phyloP scores from a whole-genome alignment of 2,888 invertebrate species.

The Lagria hirta region DNA sequence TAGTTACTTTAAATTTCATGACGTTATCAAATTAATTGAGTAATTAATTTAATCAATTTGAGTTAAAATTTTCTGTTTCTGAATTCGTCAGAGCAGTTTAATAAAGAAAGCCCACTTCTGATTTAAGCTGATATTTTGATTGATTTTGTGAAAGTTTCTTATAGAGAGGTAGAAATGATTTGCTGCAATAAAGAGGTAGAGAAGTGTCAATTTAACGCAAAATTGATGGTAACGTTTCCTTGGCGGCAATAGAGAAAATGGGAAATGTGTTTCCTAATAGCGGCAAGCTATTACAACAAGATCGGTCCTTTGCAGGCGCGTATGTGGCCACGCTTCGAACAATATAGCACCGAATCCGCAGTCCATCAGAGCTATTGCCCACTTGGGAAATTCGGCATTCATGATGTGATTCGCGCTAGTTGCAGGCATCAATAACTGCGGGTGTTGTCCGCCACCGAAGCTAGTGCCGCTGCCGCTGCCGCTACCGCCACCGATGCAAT shows the following conservation, averaged over 20 bases:
- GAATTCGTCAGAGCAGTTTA: slow-evolving; percentile 1
- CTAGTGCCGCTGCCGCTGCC: slow-evolving; percentile 1
- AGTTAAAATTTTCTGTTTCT: no score
- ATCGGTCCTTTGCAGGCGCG: slow-evolving; percentile 29
- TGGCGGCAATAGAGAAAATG: slow-evolving; percentile 26
- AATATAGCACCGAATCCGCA: slow-evolving; percentile 44
- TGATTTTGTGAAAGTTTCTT: slow-evolving; percentile 16
- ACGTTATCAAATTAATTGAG: no score
- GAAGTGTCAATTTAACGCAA: slow-evolving; percentile 25
- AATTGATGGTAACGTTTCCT: slow-evolving; percentile 26
- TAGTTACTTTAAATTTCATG: no score
- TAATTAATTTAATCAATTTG: no score
- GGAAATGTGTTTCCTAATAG: slow-evolving; percentile 30
- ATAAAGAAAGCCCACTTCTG: no score
- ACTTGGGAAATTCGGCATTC: slow-evolving; percentile 50
- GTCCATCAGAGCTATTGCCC: slow-evolving; percentile 49
- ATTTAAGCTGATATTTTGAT: no score
- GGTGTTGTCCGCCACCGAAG: slow-evolving; percentile 23
- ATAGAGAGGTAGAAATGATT: slow-evolving; percentile 14
- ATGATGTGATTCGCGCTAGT: slow-evolving; percentile 50
- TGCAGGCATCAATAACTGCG: slow-evolving; percentile 49
- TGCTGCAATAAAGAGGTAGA: slow-evolving; percentile 22
- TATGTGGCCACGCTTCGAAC: slow-evolving; percentile 34
- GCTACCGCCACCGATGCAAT: slow-evolving; percentile 35
- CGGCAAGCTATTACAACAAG: slow-evolving; percentile 30